Conservation (phyloP, 1,140 invertebrate genomes). For the Calycopis cecrops region DNA sequence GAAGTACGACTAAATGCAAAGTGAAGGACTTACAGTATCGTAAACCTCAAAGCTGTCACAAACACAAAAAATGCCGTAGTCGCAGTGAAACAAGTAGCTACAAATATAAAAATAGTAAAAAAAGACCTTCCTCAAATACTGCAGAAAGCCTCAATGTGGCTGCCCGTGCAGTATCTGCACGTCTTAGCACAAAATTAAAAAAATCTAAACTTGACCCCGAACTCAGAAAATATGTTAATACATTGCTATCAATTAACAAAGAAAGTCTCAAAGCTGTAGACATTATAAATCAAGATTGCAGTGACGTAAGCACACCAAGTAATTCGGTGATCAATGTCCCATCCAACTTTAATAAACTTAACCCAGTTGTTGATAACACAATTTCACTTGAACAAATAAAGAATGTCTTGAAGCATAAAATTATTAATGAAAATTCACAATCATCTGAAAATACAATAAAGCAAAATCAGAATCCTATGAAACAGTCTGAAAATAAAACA, state of each 20-base stretch:
- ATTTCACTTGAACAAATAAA: constrained; percentile 63
- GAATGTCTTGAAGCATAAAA: constrained; percentile 47
- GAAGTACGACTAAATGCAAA: not conserved
- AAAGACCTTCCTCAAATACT: not conserved
- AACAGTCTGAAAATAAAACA: constrained; percentile 27
- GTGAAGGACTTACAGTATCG: not conserved
- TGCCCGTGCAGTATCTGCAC: constrained; percentile 3
- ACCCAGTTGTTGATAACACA: constrained; percentile 30
- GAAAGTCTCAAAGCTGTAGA: constrained; percentile 68
- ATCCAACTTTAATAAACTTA: constrained; percentile 38
- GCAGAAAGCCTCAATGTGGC: not conserved
- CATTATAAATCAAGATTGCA: constrained; percentile 67
- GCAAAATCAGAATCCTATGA: constrained; percentile 7
- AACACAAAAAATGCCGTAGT: not conserved
- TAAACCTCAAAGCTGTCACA: not conserved
- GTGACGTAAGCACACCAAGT: constrained; percentile 71
- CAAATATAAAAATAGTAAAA: constrained; percentile 2
- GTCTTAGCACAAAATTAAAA: constrained; percentile 7
- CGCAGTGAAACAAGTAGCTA: not conserved
- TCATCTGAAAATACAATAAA: constrained; percentile 17
- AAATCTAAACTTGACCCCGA: constrained; percentile 42
- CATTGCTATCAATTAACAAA: constrained; percentile 70
- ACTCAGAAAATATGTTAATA: constrained; percentile 69
- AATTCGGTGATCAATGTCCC: constrained; percentile 70
- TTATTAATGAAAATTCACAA: constrained; percentile 33